Evolutionary conservation across 2,888 invertebrate genomes (phyloP).

Genomic region (Tetragnatha montana): DNA sequence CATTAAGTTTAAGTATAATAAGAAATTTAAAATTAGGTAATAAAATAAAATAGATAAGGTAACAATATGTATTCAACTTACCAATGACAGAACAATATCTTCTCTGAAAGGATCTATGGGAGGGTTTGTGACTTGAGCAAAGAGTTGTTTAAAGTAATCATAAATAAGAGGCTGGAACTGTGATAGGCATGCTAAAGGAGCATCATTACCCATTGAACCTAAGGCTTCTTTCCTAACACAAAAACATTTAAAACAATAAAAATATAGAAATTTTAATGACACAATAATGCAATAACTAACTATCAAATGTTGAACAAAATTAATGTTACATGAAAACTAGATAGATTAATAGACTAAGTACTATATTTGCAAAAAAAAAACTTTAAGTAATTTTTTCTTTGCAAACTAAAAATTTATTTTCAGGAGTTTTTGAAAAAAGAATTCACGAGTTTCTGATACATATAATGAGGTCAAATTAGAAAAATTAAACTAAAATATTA

Average conservation of each 20-base stretch:
- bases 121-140: conserved; percentile 99
- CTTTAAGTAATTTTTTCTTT: too few relatives aligned
- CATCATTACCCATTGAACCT: conserved; percentile 99
- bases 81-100: conserved; percentile 97
- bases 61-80: too few relatives aligned
- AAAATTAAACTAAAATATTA: neutral
- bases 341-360: too few relatives aligned
- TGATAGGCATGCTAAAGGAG: conserved; percentile 96
- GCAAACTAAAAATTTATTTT: too few relatives aligned
- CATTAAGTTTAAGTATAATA: too few relatives aligned
- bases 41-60: neutral
- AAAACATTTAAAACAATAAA: neutral
- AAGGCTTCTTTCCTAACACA: conserved; percentile 92
- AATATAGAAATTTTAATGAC: neutral
- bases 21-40: neutral
- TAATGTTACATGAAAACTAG: too few relatives aligned
- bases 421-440: too few relatives aligned
- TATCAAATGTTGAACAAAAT: neutral
- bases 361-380: too few relatives aligned
- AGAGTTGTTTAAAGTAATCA: conserved; percentile 98
- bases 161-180: conserved; percentile 95
- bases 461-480: neutral
- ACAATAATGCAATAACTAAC: neutral
- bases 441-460: too few relatives aligned
- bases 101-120: conserved; percentile 99